Evolutionary conservation across 1,140 invertebrate species (phyloP).

Genomic region (Neotoxoptera formosana): DNA sequence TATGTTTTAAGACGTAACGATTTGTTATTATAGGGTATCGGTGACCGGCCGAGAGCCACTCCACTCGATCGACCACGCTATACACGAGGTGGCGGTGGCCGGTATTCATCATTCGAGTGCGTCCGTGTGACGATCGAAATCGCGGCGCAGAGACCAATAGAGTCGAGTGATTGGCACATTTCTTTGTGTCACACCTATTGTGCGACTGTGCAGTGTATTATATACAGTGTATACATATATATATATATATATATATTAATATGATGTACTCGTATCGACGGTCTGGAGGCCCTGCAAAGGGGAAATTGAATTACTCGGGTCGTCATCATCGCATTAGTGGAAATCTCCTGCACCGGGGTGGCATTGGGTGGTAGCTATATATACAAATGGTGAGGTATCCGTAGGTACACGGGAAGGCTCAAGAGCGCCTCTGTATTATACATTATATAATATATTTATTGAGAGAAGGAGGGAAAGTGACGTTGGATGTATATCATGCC

Average conservation of each 20-base stretch:
- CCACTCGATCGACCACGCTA: not conserved
- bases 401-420: not conserved
- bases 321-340: not conserved
- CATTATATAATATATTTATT: not conserved
- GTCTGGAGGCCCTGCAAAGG: not conserved
- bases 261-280: not conserved
- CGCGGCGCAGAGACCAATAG: slow-evolving; percentile 40
- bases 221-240: not conserved
- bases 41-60: slow-evolving; percentile 29
- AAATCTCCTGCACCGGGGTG: not conserved
- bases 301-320: slow-evolving; percentile 10
- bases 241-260: not conserved
- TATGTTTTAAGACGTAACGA: slow-evolving; percentile 6
- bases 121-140: not conserved
- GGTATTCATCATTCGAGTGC: not conserved
- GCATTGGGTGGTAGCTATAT: not conserved
- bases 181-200: slow-evolving; percentile 46
- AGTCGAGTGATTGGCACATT: slow-evolving; percentile 56
- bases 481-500: not conserved
- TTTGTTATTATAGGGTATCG: slow-evolving; percentile 55
- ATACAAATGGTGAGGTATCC: not conserved
- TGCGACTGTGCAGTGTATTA: not conserved
- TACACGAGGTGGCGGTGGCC: not conserved
- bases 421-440: not conserved
- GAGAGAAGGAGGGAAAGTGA: not conserved